Percentiles rank a stretch among this genome's conserved stretches.
Evolutionary conservation across 2,113 vertebrate genomes (phyloP).

Genomic region (Gobius niger): DNA sequence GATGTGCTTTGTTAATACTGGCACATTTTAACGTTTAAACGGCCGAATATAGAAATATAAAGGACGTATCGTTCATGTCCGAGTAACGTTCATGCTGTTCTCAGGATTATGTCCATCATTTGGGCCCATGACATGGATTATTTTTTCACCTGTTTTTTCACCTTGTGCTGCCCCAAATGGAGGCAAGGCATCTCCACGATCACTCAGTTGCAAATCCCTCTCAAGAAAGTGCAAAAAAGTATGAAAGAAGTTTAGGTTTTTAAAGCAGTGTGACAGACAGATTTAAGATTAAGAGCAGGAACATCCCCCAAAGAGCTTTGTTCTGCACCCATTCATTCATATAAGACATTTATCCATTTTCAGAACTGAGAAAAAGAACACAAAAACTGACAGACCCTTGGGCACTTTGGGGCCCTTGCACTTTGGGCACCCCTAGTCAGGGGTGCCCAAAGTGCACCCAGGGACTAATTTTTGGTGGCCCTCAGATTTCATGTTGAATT

Average conservation of each 20-base stretch:
- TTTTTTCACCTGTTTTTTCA: conserved; percentile 68
- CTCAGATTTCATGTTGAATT: too few relatives aligned
- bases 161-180: conserved; percentile 69
- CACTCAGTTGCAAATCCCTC: conserved; percentile 61
- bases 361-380: conserved; percentile 21
- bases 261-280: conserved; percentile 49
- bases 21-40: too few relatives aligned
- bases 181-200: conserved; percentile 63
- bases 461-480: too few relatives aligned
- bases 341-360: conserved; percentile 32
- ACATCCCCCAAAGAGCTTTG: conserved; percentile 45
- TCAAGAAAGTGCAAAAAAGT: conserved; percentile 67
- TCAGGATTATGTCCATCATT: conserved; percentile 31
- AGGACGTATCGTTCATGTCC: too few relatives aligned
- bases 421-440: too few relatives aligned
- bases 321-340: conserved; percentile 32
- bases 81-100: too few relatives aligned
- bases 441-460: too few relatives aligned
- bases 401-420: too few relatives aligned
- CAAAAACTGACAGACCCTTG: background rate
- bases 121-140: conserved; percentile 58
- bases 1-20: too few relatives aligned
- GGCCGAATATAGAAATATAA: too few relatives aligned
- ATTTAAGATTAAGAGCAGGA: conserved; percentile 49
- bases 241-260: conserved; percentile 67